A percentile compares a stretch with the other conserved stretches of the same genome.
phyloP scores from a whole-genome alignment of 64 coral and sea anemone genomes.

The Porites australiensis region DNA sequence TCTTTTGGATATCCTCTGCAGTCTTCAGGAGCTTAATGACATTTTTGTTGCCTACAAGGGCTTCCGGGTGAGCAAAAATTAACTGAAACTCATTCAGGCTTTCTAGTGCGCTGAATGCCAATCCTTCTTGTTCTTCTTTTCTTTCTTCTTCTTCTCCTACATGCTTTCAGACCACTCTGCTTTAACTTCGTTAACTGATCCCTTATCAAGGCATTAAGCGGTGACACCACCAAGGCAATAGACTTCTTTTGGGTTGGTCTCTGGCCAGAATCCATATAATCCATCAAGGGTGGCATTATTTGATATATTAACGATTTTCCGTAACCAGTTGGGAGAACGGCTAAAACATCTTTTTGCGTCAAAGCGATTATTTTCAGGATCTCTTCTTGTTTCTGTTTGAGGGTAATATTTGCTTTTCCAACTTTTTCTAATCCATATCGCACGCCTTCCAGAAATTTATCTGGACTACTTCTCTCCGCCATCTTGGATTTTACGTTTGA shows the following conservation, averaged over 20 bases:
- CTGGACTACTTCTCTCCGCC: not conserved
- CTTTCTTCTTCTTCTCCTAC: not conserved
- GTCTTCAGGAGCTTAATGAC: slow-evolving; percentile 15
- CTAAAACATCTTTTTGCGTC: slow-evolving; percentile 24
- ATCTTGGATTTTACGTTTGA: not conserved
- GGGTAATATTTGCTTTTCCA: not conserved
- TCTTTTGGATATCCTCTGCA: not conserved
- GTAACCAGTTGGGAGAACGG: slow-evolving; percentile 44
- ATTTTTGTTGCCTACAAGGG: slow-evolving; percentile 27
- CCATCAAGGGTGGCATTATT: too few species aligned
- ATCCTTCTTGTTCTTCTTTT: not conserved
- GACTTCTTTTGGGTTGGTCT: not conserved
- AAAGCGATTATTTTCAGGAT: not conserved
- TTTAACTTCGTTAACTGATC: slow-evolving; percentile 51
- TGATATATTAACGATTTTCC: slow-evolving; percentile 68
- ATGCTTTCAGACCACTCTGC: not conserved
- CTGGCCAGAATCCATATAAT: not conserved
- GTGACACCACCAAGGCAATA: slow-evolving; percentile 46
- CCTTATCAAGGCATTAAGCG: slow-evolving; percentile 39
- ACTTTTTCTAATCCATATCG: not conserved
- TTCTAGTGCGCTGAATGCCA: not conserved
- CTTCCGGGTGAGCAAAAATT: slow-evolving; percentile 26
- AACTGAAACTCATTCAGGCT: slow-evolving; percentile 8
- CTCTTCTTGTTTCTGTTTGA: not conserved
- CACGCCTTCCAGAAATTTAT: slow-evolving; percentile 6